Conservation (phyloP, 2,113 vertebrate genomes). For the Patagioenas fasciata region DNA sequence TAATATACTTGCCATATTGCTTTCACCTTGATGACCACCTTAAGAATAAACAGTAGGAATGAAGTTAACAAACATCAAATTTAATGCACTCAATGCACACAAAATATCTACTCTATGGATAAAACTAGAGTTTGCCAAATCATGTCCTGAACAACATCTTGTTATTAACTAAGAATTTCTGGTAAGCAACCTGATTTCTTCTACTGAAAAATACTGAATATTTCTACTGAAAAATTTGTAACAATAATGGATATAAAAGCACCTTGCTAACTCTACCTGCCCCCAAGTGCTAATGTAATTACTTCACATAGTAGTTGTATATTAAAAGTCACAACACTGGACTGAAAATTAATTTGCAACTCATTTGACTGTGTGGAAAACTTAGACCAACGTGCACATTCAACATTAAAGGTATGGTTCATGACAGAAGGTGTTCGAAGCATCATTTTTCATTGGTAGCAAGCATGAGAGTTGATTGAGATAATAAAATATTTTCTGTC, state of each 20-base stretch:
- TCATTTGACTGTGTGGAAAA: neutral
- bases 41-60: neutral
- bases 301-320: neutral
- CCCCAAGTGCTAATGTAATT: neutral
- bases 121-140: neutral
- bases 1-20: neutral
- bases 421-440: neutral
- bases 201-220: neutral
- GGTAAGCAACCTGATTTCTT: neutral
- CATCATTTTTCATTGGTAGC: neutral
- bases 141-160: neutral
- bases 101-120: neutral
- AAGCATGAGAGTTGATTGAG: neutral
- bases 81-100: neutral
- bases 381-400: neutral
- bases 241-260: neutral
- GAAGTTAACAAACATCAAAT: neutral
- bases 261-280: neutral
- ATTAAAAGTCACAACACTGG: neutral
- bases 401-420: neutral
- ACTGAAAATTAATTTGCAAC: neutral
- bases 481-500: neutral
- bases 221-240: neutral
- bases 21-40: neutral
- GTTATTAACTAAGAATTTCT: neutral